Conservation (phyloP, 2,888 invertebrate genomes). For the Melieria omissa region DNA sequence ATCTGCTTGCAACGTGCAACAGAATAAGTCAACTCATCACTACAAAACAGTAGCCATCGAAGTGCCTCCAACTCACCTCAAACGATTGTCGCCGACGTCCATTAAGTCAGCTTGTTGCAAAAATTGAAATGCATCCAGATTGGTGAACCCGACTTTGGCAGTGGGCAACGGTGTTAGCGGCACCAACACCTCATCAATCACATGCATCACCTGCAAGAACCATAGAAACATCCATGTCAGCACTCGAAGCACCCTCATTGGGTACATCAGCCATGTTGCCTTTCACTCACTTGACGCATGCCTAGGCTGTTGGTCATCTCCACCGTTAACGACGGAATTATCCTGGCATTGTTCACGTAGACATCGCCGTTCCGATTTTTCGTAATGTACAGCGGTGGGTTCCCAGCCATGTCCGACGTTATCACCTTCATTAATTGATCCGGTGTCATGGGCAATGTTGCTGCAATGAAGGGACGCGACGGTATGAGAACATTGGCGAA, state of each 20-base stretch:
- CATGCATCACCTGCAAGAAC: constrained; percentile 78
- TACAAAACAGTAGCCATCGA: not conserved
- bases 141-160: constrained; percentile 75
- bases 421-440: constrained; percentile 71
- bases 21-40: not conserved
- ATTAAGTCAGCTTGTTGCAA: constrained; percentile 81
- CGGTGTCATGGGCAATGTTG: constrained; percentile 79
- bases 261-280: no score
- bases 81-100: constrained; percentile 77
- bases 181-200: constrained; percentile 87
- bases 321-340: constrained; percentile 77
- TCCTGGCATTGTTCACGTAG: constrained; percentile 87
- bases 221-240: not conserved
- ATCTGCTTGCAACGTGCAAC: constrained; percentile 65
- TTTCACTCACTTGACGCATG: constrained; percentile 71
- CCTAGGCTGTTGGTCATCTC: constrained; percentile 71
- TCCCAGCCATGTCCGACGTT: constrained; percentile 83
- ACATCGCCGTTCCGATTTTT: constrained; percentile 76
- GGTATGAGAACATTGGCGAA: no score
- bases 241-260: no score
- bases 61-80: constrained; percentile 70
- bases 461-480: constrained; percentile 65
- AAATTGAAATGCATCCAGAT: constrained; percentile 85
- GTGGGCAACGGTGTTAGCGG: constrained; percentile 77
- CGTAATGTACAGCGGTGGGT: constrained; percentile 87